Base-by-base conservation (phyloP, 2,888 invertebrate genomes). In the Nomada ferruginata region DNA sequence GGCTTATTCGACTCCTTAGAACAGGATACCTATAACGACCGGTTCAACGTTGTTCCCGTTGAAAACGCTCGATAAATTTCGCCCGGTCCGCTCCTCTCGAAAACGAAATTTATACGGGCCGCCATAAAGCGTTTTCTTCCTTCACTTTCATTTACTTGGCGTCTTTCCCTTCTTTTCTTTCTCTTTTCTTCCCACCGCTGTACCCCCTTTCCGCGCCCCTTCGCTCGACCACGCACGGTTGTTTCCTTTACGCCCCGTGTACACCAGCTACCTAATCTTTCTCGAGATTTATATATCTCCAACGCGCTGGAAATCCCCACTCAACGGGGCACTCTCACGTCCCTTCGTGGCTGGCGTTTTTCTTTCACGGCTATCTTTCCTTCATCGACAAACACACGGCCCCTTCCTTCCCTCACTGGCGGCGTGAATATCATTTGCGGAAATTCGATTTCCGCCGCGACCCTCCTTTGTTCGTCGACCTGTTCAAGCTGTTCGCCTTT, bases 1-100 rank as follows among this genome's bases (percentile, higher is more conserved):
- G 36, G 47, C 75, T 75, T 65, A 52, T 65, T 52, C 60, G 47
- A 23, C 36, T 55, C 50, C 63, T 61, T 57, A 13, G 55, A 63
- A 18, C 50, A 18, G 18, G 26, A 9, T 52, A 63, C 68, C 63
- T 61, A 61, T 29, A 66, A 23, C 9, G 26, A 18, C 7, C 3
- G 61, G 50, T 20, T 36, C 55, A 9, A 42, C 65, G 52, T 73
- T 65, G 77, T 55, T 79, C 60, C 47, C 53, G 26, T 26, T 26
- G 60, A 55, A 42, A 73, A 75, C 68, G 75, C 57, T 64, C 81
- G 77, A 85, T 86, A 81, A 85, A 85, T 84, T 76, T 60, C 36
- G 18, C 47, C 29, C 55, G 20, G 65, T 65, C 55, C 44, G 10
- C 47, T 59, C 69, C 57, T 79, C 79, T 66, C 61, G 61, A 63